Conservation (phyloP, 2,797 vertebrate genomes). For the Cossypha dichroa region DNA sequence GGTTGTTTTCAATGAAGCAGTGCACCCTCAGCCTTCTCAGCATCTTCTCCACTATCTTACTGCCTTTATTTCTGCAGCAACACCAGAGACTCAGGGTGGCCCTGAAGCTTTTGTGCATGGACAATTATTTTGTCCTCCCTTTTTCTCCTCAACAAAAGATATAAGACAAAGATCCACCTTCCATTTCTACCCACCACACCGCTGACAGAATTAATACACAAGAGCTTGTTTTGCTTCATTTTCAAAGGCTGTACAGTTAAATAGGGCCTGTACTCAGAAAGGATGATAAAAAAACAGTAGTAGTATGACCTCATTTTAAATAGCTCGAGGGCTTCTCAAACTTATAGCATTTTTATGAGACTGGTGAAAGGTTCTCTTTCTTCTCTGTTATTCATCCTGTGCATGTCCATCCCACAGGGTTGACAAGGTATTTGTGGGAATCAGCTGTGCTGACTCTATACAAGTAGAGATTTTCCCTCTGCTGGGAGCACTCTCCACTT, state of each 20-base stretch:
- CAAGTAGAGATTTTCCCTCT: constrained; percentile 28
- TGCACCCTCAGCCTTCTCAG: not conserved
- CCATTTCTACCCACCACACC: not conserved
- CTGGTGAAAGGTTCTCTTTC: not conserved
- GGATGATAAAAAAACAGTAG: not conserved
- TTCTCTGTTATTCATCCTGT: constrained; percentile 5
- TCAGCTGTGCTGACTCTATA: not conserved
- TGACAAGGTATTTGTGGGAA: constrained; percentile 39
- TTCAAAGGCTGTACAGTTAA: not conserved
- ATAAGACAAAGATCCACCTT: not conserved
- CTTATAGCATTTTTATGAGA: not conserved
- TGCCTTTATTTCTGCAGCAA: not conserved
- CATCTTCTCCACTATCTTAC: not conserved
- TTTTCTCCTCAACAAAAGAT: not conserved
- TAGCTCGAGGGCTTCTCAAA: constrained; percentile 11
- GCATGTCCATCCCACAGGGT: not conserved
- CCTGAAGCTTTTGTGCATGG: not conserved
- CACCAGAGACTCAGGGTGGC: not conserved
- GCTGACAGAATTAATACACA: not conserved
- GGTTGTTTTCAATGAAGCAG: not conserved
- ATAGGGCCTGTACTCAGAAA: not conserved
- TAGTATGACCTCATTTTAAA: constrained; percentile 27
- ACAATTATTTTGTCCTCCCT: not conserved
- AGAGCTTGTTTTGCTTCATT: not conserved
- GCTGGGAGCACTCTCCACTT: constrained; percentile 11